Percentiles rank a stretch among this genome's conserved stretches.
Conservation (phyloP, 2,113 vertebrate species). For the Nipponia nippon region DNA sequence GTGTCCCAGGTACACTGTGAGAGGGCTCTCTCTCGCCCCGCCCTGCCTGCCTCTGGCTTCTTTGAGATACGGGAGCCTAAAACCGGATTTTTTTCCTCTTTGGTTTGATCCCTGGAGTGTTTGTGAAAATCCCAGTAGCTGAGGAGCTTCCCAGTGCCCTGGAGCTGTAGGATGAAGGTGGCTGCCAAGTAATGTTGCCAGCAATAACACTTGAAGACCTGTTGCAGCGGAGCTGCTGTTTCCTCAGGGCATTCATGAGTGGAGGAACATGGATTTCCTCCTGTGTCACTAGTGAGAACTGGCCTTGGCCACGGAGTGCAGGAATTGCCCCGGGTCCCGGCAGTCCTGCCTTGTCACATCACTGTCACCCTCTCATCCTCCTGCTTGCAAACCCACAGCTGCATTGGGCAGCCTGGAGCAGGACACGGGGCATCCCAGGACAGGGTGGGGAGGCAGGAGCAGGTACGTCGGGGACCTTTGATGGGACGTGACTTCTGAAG, state of each 20-base stretch:
- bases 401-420: not conserved
- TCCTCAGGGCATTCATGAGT: not conserved
- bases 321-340: not conserved
- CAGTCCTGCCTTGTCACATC: not conserved
- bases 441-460: not conserved
- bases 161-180: not conserved
- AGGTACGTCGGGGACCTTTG: not conserved
- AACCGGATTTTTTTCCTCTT: not conserved
- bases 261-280: not conserved
- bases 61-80: not conserved
- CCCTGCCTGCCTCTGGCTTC: not conserved
- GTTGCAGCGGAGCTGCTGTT: not conserved
- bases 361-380: not conserved
- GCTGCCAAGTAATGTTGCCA: not conserved
- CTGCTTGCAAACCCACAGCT: not conserved
- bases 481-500: not conserved
- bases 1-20: not conserved
- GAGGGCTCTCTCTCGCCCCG: not conserved
- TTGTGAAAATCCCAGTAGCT: not conserved
- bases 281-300: not conserved
- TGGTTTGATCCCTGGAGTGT: not conserved
- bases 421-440: not conserved
- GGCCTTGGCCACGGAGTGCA: not conserved
- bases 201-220: not conserved
- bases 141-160: not conserved